Percentiles rank a stretch among this genome's conserved stretches.
These are phyloP conservation scores for Phymorhynchus buccinoides DNA, from an alignment of 1,140 invertebrate species.

Conservation along the genomic window DNA sequence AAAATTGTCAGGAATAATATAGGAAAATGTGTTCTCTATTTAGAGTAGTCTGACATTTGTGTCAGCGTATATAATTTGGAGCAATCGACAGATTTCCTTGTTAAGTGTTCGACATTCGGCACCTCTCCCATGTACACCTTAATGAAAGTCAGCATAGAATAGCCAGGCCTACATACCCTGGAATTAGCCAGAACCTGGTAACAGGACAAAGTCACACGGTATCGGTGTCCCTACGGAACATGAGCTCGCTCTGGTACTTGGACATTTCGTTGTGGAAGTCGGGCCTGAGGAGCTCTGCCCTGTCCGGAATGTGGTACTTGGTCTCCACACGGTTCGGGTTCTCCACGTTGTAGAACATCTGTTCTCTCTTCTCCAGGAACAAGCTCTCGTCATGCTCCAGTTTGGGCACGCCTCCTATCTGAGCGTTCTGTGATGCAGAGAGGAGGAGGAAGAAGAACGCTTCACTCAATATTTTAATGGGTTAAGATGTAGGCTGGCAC, in stretches of 20 bases:
- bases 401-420: conserved; percentile 67
- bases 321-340: conserved; percentile 65
- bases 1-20: no score
- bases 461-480: no score
- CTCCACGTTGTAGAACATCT: conserved; percentile 73
- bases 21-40: no score
- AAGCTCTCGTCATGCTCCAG: conserved; percentile 73
- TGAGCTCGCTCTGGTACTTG: conserved; percentile 69
- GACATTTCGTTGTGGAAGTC: conserved; percentile 69
- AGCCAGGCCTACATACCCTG: neutral
- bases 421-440: conserved; percentile 72
- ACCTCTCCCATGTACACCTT: no score
- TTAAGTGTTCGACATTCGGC: no score
- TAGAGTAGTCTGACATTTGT: no score
- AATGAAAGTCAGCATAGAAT: neutral
- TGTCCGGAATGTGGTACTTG: conserved; percentile 62
- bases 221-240: conserved; percentile 61
- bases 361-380: conserved; percentile 72
- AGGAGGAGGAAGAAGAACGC: no score
- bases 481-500: no score
- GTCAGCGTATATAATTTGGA: no score
- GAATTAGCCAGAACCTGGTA: neutral
- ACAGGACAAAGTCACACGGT: conserved; percentile 1
- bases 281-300: conserved; percentile 64
- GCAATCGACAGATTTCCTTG: no score